Evolutionary conservation across 2,888 invertebrate species (phyloP).

Genomic region (Cryptocheilus praepositus): DNA sequence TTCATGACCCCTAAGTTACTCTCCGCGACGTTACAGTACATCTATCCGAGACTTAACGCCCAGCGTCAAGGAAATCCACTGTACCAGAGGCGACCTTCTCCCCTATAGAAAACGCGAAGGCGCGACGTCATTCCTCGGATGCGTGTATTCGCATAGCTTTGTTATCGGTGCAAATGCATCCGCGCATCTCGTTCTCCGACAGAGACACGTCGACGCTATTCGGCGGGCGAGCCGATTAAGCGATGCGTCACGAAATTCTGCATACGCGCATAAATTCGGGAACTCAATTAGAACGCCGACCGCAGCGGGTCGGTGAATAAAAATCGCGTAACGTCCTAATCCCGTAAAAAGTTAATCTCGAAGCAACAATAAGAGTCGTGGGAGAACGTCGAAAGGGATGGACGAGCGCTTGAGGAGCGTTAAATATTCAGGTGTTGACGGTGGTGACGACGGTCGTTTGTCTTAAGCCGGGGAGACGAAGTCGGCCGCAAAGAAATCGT

Average conservation of each 20-base stretch:
- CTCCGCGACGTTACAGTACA: conserved; percentile 42
- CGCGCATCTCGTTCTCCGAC: conserved; percentile 7
- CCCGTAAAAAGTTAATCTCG: no score
- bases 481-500: conserved; percentile 35
- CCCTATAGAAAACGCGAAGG: conserved; percentile 5
- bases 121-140: conserved; percentile 29
- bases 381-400: no score
- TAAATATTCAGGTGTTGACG: no score
- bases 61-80: conserved; percentile 47
- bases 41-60: conserved; percentile 48
- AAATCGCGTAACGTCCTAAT: no score
- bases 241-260: not conserved
- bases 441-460: no score
- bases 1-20: conserved; percentile 49
- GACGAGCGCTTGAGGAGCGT: no score
- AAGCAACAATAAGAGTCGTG: no score
- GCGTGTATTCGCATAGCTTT: conserved; percentile 45
- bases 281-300: not conserved
- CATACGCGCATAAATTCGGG: not conserved
- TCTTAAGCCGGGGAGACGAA: no score
- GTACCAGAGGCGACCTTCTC: not conserved
- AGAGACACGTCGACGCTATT: not conserved
- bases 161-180: conserved; percentile 49
- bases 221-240: not conserved
- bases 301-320: no score